These are phyloP conservation scores for Oreochromis spilurus DNA, from an alignment of 2,113 vertebrate genomes.

Conservation along the genomic window DNA sequence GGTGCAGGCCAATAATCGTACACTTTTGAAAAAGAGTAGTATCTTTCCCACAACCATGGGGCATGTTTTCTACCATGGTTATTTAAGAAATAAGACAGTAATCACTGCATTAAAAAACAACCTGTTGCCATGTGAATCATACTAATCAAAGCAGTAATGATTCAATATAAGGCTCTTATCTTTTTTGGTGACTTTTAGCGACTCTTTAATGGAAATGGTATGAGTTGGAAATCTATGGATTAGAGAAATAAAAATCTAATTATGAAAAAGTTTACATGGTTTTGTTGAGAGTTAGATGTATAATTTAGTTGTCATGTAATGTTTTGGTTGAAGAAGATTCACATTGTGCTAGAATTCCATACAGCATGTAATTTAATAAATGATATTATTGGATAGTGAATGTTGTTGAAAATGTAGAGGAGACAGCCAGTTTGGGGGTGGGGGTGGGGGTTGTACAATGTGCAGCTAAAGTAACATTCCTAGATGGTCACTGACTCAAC, in stretches of 20 bases:
- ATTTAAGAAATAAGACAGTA: neutral
- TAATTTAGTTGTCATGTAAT: neutral
- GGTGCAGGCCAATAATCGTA: neutral
- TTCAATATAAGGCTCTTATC: neutral
- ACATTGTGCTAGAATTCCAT: neutral
- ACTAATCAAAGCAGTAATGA: neutral
- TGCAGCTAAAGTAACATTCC: neutral
- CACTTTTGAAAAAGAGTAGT: neutral
- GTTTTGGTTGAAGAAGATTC: fast-evolving
- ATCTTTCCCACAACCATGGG: fast-evolving
- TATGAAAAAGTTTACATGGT: neutral
- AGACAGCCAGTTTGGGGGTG: neutral
- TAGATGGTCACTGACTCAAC: neutral
- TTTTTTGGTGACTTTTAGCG: neutral
- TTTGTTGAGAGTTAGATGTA: neutral
- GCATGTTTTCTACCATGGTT: fast-evolving
- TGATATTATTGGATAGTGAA: neutral
- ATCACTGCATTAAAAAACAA: neutral
- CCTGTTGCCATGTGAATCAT: neutral
- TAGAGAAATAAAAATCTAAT: neutral
- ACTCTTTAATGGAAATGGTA: neutral
- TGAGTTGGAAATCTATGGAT: neutral
- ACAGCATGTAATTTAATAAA: neutral
- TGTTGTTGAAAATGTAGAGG: neutral
- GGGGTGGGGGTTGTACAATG: neutral